phyloP scores from a whole-genome alignment of 1,140 invertebrate genomes.

The Zaprionus ghesquierei region DNA sequence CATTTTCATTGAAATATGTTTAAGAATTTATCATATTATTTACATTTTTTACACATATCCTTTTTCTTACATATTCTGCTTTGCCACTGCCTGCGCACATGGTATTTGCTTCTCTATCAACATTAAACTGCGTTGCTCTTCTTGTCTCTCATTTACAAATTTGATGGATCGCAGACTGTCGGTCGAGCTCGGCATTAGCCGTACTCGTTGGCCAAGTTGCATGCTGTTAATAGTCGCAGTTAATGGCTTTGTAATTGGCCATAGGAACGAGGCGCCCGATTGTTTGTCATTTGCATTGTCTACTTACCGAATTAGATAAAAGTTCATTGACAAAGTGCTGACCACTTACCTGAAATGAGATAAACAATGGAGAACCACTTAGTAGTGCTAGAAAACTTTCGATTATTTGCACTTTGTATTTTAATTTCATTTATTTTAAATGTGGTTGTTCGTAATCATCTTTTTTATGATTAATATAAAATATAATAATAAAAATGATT shows the following conservation, averaged over 20 bases:
- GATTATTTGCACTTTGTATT: neutral
- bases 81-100: too few species aligned
- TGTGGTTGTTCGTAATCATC: too few species aligned
- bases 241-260: conserved; percentile 63
- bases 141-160: conserved; percentile 37
- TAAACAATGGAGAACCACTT: neutral
- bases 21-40: too few species aligned
- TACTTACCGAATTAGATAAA: conserved; percentile 40
- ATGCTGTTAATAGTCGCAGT: conserved; percentile 33
- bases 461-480: too few species aligned
- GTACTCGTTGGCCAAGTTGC: conserved; percentile 29
- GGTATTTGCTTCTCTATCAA: neutral
- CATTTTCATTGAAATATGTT: too few species aligned
- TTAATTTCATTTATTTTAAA: neutral
- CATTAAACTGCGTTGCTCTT: neutral
- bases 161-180: conserved; percentile 60
- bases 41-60: too few species aligned
- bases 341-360: conserved; percentile 39
- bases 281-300: conserved; percentile 34
- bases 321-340: conserved; percentile 21
- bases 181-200: conserved; percentile 26
- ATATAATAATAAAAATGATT: too few species aligned
- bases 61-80: neutral
- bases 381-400: neutral
- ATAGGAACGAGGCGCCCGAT: neutral